Base-by-base conservation (phyloP, 2,113 vertebrate genomes). In the Micromys minutus region DNA sequence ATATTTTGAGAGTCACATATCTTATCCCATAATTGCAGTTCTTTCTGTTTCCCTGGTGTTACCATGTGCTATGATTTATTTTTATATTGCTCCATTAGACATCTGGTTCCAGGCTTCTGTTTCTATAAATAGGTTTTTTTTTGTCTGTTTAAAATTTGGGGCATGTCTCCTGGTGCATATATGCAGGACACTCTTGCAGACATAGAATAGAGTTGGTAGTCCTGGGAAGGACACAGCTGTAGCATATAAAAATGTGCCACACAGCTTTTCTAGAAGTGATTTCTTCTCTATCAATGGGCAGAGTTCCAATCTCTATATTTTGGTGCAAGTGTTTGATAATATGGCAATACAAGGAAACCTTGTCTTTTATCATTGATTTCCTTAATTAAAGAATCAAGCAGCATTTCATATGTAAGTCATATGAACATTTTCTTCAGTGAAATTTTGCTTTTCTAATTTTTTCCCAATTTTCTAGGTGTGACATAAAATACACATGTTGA, bases 361-460 rank as follows among this genome's bases (percentile, higher is more conserved):
- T 92, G 39, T 80, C 71, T 88, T 88, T 85, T 42, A 85, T 79
- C 72, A 93, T 42, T 81, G 6, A 39, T 91, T 81, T 72, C 13
- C n/a, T 45, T 85, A 52, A 85, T 96, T 81, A 65, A 55, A 57
- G 47, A 87, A 22, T n/a, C 26, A 85, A 88, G 42, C 39, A 72
- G 89, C 69, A 90, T 94, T 89, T 89, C 72, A n/a, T 83, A 76
- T 63, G 42, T 72, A 72, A 93, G 11, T 9, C 83, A 77, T 42
- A 63, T 90, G 63, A 45, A 31, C 87, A 87, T 87, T 83, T 87
- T 90, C 34, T 76, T 83, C 90, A 61, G 72, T 86, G 67, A 91
- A 72, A 57, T 75, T 90, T 85, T 88, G 29, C 21, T 50, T 71
- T 92, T 92, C 67, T 79, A 75, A 52, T 93, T 77, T 36, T n/a